Evolutionary conservation across 1,140 invertebrate species (phyloP).

Genomic region (Pinna nobilis): DNA sequence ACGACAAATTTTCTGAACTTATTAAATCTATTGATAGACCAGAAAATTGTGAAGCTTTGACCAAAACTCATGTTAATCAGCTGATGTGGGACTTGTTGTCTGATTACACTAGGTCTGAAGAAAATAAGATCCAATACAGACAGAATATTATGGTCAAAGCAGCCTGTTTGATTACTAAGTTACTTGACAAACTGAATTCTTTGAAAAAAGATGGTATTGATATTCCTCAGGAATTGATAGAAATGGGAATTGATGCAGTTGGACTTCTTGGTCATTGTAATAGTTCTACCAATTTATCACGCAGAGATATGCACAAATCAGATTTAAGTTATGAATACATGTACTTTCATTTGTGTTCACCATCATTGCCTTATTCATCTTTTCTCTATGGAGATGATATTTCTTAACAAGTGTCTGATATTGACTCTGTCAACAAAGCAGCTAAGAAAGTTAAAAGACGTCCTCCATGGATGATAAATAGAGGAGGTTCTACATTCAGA

Average conservation of each 20-base stretch:
- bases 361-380: too few species aligned
- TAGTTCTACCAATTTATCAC: not conserved
- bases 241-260: not conserved
- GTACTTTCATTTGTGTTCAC: too few species aligned
- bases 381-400: constrained; percentile 3
- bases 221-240: not conserved
- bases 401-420: constrained; percentile 5
- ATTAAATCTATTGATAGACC: constrained; percentile 20
- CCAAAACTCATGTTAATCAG: constrained; percentile 9
- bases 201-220: not conserved
- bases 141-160: not conserved
- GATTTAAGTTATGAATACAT: too few species aligned
- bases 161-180: not conserved
- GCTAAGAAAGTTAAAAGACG: constrained; percentile 2
- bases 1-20: constrained; percentile 19
- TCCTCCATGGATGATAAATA: too few species aligned
- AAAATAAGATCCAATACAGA: not conserved
- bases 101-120: not conserved
- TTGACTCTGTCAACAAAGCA: constrained; percentile 3
- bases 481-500: too few species aligned
- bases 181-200: constrained; percentile 7
- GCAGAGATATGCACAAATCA: too few species aligned
- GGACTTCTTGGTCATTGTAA: not conserved
- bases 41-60: constrained; percentile 27
- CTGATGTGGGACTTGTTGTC: constrained; percentile 27